Percentiles rank a stretch among this genome's conserved stretches.
Evolutionary conservation across 2,797 vertebrate genomes (phyloP).

Genomic region (Poeciliopsis gracilis): DNA sequence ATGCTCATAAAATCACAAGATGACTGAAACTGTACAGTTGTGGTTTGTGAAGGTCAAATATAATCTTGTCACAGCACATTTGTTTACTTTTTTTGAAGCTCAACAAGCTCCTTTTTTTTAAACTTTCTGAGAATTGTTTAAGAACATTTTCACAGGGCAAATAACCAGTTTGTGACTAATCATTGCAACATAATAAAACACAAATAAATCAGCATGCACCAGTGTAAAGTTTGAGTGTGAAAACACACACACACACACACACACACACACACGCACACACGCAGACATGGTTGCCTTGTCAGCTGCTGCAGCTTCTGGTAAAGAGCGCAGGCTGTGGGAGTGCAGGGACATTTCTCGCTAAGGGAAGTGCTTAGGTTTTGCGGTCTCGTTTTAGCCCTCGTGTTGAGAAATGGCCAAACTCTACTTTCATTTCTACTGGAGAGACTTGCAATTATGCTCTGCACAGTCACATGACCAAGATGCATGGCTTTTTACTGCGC

Average conservation of each 20-base stretch:
- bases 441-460: constrained; percentile 61
- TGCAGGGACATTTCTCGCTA: constrained; percentile 74
- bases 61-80: constrained; percentile 9
- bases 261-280: constrained; percentile 4
- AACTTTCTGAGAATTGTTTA: constrained; percentile 33
- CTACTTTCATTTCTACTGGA: constrained; percentile 69
- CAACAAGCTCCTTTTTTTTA: constrained; percentile 30
- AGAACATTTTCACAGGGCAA: constrained; percentile 60
- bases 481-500: constrained; percentile 65
- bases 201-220: constrained; percentile 58
- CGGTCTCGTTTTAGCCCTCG: constrained; percentile 65
- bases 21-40: constrained; percentile 15
- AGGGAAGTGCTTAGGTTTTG: constrained; percentile 75
- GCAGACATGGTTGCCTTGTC: constrained; percentile 56
- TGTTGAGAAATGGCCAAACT: constrained; percentile 73
- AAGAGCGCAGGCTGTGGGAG: constrained; percentile 68
- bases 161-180: constrained; percentile 63
- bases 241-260: constrained; percentile 10
- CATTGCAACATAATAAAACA: constrained; percentile 59
- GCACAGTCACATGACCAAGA: constrained; percentile 57
- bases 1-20: constrained; percentile 11
- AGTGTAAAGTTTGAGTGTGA: constrained; percentile 23
- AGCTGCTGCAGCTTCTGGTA: constrained; percentile 75
- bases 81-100: constrained; percentile 8
- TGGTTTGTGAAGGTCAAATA: constrained; percentile 18